Percentiles rank a stretch among this genome's conserved stretches.
These are phyloP conservation scores for Zophobas morio DNA, from an alignment of 1,140 invertebrate species.

Conservation along the genomic window DNA sequence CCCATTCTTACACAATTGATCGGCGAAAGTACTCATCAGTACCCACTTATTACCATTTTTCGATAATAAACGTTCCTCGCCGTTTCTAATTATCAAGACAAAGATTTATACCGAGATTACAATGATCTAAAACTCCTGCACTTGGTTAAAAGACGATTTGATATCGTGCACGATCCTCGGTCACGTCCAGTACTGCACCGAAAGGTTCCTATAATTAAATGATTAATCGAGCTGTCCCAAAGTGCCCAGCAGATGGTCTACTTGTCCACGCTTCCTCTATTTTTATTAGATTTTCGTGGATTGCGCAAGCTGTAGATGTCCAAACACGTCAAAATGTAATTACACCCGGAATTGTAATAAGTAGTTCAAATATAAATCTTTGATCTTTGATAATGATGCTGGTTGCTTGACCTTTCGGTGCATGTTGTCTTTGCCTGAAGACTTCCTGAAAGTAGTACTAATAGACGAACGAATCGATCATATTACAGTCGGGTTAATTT, in stretches of 20 bases:
- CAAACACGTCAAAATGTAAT: not conserved
- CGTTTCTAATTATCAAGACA: not conserved
- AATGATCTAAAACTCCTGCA: not conserved
- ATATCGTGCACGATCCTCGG: not conserved
- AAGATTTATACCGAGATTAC: not conserved
- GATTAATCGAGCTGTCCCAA: not conserved
- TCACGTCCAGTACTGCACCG: not conserved
- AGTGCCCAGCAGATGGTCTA: not conserved
- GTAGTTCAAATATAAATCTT: not conserved
- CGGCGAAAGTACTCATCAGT: conserved; percentile 23
- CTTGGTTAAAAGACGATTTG: not conserved
- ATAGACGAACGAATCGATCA: not conserved
- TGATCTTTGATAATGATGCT: not conserved
- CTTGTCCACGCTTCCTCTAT: not conserved
- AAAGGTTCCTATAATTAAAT: not conserved
- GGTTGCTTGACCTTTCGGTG: not conserved
- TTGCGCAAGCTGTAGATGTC: not conserved
- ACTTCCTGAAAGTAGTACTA: not conserved
- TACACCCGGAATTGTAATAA: not conserved
- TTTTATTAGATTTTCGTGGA: not conserved
- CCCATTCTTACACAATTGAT: conserved; percentile 28
- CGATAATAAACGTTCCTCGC: conserved; percentile 13
- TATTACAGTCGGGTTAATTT: too few relatives aligned
- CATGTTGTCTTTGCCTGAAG: not conserved
- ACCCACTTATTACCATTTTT: conserved; percentile 13